Conservation (phyloP, 2,888 invertebrate species). For the Epinotia demarniana region DNA sequence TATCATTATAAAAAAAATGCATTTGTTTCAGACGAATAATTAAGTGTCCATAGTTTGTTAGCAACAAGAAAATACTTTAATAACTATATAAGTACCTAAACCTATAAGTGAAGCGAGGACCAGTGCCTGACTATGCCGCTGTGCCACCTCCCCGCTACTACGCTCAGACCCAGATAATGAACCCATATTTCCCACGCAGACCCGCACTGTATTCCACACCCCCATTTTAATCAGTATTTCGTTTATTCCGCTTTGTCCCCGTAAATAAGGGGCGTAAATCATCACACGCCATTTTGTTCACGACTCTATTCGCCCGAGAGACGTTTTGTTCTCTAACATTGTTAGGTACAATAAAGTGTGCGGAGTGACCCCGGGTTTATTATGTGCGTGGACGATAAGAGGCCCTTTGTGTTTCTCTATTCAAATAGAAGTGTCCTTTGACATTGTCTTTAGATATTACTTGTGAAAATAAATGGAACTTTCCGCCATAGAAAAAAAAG, state of each 20-base stretch:
- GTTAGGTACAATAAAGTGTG: constrained; percentile 14
- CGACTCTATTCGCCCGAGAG: constrained; percentile 9
- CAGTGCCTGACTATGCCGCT: too few relatives aligned
- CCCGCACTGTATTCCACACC: neutral
- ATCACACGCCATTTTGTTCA: constrained; percentile 24
- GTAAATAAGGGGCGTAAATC: constrained; percentile 33
- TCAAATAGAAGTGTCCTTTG: constrained; percentile 1
- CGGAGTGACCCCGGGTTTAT: constrained; percentile 4
- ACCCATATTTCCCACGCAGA: neutral
- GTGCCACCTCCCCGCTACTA: too few relatives aligned
- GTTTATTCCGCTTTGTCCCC: constrained; percentile 21
- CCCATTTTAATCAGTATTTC: constrained; percentile 36
- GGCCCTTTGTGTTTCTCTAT: constrained; percentile 11
- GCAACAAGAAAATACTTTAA: too few relatives aligned
- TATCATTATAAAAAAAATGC: too few relatives aligned
- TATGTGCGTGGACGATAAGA: constrained; percentile 8
- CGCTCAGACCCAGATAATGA: too few relatives aligned
- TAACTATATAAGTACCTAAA: too few relatives aligned
- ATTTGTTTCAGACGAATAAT: too few relatives aligned
- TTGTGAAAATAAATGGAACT: neutral
- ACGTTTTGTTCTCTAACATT: constrained; percentile 22
- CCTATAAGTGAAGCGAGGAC: too few relatives aligned
- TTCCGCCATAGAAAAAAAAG: neutral
- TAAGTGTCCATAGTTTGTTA: too few relatives aligned
- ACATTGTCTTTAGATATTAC: neutral